Evolutionary conservation across 2,113 vertebrate genomes (phyloP), one percentile per base, ranked within the genome.

Genomic region (Coptodon rendalli): DNA sequence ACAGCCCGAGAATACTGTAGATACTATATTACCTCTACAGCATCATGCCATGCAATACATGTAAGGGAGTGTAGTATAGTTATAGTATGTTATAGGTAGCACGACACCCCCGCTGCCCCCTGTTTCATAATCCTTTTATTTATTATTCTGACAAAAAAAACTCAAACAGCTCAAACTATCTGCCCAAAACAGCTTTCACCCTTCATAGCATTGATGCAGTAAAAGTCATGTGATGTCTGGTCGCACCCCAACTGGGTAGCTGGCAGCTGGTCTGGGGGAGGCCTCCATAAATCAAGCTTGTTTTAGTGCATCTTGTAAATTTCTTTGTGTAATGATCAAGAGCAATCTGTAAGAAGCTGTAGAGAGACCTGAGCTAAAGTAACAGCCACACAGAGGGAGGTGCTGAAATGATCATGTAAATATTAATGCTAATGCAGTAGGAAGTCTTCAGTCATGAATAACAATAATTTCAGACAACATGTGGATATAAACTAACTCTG

Each of bases 361-460:
- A 68, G 12, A 34, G 17, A 73, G 40, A 73, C 38, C 31, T 45
- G 54, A 61, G 57, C 57, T 61, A 17, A 59, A 61, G 52, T 36
- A 16, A 17, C 22, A 27, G 34, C 40, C 50, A 48, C 14, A 45
- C 27, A 40, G 43, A 45, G 13, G 68, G 82, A 22, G 45, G 24
- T 3, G 48, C 45, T 63, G 79, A 54, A 68, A 36, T 40, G 48
- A 82, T 86, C n/a, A 17, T 5, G 78, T n/a, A 19, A n/a, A 88
- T 92, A 82, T 87, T 90, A 84, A 90, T 87, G 85, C 68, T 86
- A 92, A 89, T 92, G 68, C 43, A 53, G 83, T 34, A 10, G 19
- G 57, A 80, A 31, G 50, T 82, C 1, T 27, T 27, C 66, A 6
- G 68, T 73, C 13, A 10, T 45, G 40, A 73, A 48, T 71, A 76